These are phyloP conservation scores for Drosophila melanocephala DNA, from an alignment of 2,888 invertebrate genomes.

Conservation along the genomic window DNA sequence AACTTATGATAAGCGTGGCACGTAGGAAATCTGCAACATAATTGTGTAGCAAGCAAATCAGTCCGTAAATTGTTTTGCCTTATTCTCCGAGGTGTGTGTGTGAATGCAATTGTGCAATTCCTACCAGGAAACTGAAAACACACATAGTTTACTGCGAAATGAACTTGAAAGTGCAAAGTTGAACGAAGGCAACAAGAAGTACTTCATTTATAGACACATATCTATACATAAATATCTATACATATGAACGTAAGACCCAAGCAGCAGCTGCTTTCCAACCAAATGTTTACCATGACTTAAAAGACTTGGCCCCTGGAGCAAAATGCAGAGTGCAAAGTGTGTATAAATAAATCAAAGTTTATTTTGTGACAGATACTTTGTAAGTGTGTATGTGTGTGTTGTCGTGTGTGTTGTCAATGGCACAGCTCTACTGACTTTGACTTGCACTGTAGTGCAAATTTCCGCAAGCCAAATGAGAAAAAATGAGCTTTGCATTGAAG, in stretches of 20 bases:
- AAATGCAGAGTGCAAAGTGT: conserved; percentile 62
- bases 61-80: conserved; percentile 39
- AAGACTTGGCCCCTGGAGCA: conserved; percentile 54
- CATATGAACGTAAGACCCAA: neutral
- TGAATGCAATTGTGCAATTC: conserved; percentile 17
- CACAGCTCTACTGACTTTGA: conserved; percentile 61
- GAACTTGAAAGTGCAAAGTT: conserved; percentile 61
- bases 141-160: conserved; percentile 41
- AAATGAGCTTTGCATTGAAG: conserved; percentile 58
- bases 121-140: conserved; percentile 20
- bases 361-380: conserved; percentile 70
- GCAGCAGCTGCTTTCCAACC: conserved; percentile 33
- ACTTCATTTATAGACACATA: neutral
- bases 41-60: conserved; percentile 55
- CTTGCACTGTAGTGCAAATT: conserved; percentile 65
- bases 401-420: conserved; percentile 42
- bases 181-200: conserved; percentile 32
- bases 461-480: conserved; percentile 72
- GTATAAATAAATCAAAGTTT: conserved; percentile 79
- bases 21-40: conserved; percentile 41
- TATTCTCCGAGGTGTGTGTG: neutral
- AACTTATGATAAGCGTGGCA: conserved; percentile 30
- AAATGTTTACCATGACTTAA: conserved; percentile 60
- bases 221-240: neutral
- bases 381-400: conserved; percentile 1